These are phyloP conservation scores for Ambastaia sidthimunki DNA, from an alignment of 2,797 vertebrate genomes.

Conservation along the genomic window DNA sequence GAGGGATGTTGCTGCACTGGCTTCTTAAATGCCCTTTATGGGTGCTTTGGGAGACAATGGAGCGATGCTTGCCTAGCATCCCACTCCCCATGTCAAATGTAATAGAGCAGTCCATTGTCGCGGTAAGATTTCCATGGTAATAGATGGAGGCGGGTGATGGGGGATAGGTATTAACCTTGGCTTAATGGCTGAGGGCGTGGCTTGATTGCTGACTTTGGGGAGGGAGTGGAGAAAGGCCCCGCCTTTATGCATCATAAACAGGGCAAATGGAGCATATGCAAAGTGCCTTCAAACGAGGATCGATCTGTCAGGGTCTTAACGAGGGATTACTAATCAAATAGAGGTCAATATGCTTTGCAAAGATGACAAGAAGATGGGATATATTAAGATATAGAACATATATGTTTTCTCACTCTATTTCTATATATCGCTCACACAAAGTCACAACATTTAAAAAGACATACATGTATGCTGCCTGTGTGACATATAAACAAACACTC, in stretches of 20 bases:
- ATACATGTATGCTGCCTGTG: neutral
- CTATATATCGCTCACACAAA: neutral
- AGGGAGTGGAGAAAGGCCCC: slow-evolving; percentile 57
- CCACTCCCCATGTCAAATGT: slow-evolving; percentile 65
- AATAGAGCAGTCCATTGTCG: slow-evolving; percentile 52
- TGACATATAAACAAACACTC: slow-evolving; percentile 9
- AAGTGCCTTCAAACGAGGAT: slow-evolving; percentile 70
- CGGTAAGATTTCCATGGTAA: slow-evolving; percentile 70
- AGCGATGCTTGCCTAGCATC: slow-evolving; percentile 67
- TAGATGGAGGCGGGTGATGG: slow-evolving; percentile 66
- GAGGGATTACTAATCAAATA: slow-evolving; percentile 69
- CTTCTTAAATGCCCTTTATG: slow-evolving; percentile 80
- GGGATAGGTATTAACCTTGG: slow-evolving; percentile 81
- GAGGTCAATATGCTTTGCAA: slow-evolving; percentile 61
- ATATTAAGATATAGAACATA: slow-evolving; percentile 5
- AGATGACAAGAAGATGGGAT: slow-evolving; percentile 47
- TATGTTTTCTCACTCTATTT: slow-evolving; percentile 1
- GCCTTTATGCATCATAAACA: slow-evolving; percentile 72
- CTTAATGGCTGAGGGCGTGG: slow-evolving; percentile 75
- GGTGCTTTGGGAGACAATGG: slow-evolving; percentile 83
- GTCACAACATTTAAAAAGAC: neutral
- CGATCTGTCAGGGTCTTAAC: slow-evolving; percentile 70
- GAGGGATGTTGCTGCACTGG: slow-evolving; percentile 66
- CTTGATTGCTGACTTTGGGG: slow-evolving; percentile 52
- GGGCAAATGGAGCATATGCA: slow-evolving; percentile 75